A percentile compares a stretch with the other conserved stretches of the same genome.
Conservation (phyloP, 2,797 vertebrate species). For the Adrianichthys oophorus region DNA sequence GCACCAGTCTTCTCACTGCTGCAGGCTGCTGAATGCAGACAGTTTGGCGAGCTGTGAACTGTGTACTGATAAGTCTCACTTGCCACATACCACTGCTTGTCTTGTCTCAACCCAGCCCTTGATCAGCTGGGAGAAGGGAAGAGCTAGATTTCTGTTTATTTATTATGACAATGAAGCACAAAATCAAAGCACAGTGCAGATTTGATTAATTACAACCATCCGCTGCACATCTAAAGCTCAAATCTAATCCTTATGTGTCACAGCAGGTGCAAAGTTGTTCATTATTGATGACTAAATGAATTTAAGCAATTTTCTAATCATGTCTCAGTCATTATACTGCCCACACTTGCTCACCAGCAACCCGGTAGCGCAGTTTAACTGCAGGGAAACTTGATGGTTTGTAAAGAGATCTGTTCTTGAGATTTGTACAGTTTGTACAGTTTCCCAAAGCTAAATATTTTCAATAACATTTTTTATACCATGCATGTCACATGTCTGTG, state of each 20-base stretch:
- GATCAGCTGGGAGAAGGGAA: slow-evolving; percentile 31
- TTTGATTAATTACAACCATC: slow-evolving; percentile 48
- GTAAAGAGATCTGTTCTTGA: too few species aligned
- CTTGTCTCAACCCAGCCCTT: slow-evolving; percentile 30
- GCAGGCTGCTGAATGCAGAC: slow-evolving; percentile 40
- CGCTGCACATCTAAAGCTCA: slow-evolving; percentile 41
- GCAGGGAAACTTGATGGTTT: slow-evolving; percentile 5
- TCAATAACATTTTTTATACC: not conserved
- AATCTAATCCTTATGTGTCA: slow-evolving; percentile 39
- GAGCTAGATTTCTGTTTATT: not conserved
- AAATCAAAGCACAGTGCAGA: slow-evolving; percentile 32
- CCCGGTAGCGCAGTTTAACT: slow-evolving; percentile 5
- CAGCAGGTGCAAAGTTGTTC: slow-evolving; percentile 17
- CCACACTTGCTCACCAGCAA: slow-evolving; percentile 18
- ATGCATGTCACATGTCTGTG: slow-evolving; percentile 27
- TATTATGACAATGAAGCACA: slow-evolving; percentile 16
- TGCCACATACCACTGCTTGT: slow-evolving; percentile 23
- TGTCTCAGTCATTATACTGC: slow-evolving; percentile 30
- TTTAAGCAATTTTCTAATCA: slow-evolving; percentile 39
- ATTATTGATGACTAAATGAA: slow-evolving; percentile 35
- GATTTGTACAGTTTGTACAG: too few species aligned
- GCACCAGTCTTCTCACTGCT: slow-evolving; percentile 30
- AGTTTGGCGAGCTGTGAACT: slow-evolving; percentile 26
- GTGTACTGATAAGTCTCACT: slow-evolving; percentile 46
- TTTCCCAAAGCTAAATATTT: too few species aligned